These are phyloP conservation scores for Bicyclus anynana DNA, from an alignment of 1,140 invertebrate genomes.

Conservation along the genomic window DNA sequence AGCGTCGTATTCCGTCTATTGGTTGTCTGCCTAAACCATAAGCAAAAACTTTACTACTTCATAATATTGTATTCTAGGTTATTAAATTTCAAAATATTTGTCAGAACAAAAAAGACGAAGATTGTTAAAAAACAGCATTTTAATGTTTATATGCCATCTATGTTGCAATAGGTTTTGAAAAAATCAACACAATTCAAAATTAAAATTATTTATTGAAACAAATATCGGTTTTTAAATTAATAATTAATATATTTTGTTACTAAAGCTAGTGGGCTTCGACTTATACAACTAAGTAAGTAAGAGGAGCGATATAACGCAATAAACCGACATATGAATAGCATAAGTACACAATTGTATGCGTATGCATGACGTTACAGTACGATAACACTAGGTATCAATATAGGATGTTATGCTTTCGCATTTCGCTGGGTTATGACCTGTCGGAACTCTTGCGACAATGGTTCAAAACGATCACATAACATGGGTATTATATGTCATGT, in stretches of 20 bases:
- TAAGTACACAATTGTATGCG: constrained; percentile 52
- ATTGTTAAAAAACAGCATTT: too few species aligned
- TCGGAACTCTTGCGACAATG: constrained; percentile 10
- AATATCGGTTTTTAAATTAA: constrained; percentile 67
- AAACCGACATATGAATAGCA: constrained; percentile 52
- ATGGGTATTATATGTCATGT: too few species aligned
- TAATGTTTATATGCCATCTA: too few species aligned
- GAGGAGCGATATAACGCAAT: constrained; percentile 49
- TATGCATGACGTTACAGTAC: constrained; percentile 25
- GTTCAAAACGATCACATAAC: neutral
- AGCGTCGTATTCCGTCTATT: too few species aligned
- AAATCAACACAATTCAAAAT: constrained; percentile 49
- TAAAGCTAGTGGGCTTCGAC: constrained; percentile 67
- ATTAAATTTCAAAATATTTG: too few species aligned
- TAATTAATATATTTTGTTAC: constrained; percentile 60
- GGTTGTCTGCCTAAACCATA: too few species aligned
- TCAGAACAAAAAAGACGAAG: too few species aligned
- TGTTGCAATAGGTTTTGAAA: constrained; percentile 3
- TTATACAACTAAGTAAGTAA: constrained; percentile 45
- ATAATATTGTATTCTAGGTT: too few species aligned
- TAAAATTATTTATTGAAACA: constrained; percentile 76
- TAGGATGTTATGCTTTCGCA: constrained; percentile 33
- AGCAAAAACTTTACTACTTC: too few species aligned
- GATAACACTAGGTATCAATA: constrained; percentile 59
- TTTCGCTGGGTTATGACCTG: constrained; percentile 12